Evolutionary conservation across 2,888 invertebrate species (phyloP).

Genomic region (Panzeria rudis): DNA sequence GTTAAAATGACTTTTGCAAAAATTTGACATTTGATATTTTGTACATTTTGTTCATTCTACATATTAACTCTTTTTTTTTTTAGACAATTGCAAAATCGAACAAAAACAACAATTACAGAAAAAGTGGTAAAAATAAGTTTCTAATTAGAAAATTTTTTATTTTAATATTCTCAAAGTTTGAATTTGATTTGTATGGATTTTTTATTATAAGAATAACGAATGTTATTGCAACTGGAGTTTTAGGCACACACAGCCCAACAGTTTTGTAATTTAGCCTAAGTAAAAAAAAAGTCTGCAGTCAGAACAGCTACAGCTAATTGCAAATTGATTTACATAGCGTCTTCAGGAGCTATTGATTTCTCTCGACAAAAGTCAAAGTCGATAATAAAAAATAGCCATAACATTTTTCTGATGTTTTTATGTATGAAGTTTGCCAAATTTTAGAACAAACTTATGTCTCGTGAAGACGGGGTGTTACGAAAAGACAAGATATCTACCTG

Average conservation of each 20-base stretch:
- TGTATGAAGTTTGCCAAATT: no score
- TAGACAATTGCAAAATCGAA: slow-evolving; percentile 50
- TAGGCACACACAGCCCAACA: neutral
- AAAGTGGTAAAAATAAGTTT: slow-evolving; percentile 43
- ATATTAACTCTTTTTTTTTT: slow-evolving; percentile 50
- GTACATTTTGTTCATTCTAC: slow-evolving; percentile 15
- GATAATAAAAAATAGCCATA: no score
- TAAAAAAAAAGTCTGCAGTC: no score
- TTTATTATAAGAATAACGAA: neutral
- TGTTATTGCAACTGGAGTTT: neutral
- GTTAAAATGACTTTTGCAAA: slow-evolving; percentile 79
- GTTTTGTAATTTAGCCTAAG: no score
- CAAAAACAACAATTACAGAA: slow-evolving; percentile 38
- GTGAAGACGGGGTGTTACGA: no score
- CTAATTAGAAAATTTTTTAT: slow-evolving; percentile 44
- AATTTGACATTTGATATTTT: slow-evolving; percentile 82
- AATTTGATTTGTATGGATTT: slow-evolving; percentile 15
- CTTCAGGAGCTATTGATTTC: no score
- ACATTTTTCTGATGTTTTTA: no score
- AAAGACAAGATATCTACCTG: no score
- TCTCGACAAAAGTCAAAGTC: no score
- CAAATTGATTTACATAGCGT: no score
- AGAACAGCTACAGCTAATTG: no score
- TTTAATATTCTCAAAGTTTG: slow-evolving; percentile 38
- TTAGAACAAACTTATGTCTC: no score